Evolutionary conservation across 2,888 invertebrate genomes (phyloP).

Genomic region (Ophioninae sp.): DNA sequence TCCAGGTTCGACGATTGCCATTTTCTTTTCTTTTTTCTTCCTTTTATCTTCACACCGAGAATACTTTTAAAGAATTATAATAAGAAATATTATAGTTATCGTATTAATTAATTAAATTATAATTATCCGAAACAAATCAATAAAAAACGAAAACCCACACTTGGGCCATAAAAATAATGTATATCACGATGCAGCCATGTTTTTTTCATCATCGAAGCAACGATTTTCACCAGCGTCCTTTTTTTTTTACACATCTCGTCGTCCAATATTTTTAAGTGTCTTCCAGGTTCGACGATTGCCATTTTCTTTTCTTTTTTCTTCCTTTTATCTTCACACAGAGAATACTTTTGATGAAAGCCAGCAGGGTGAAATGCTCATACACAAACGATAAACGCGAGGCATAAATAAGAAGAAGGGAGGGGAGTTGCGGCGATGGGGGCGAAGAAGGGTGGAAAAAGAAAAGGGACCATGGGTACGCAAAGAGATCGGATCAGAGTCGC

Average conservation of each 20-base stretch:
- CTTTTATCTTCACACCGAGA: slow-evolving; percentile 41
- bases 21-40: slow-evolving; percentile 25
- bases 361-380: slow-evolving; percentile 54
- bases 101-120: too few relatives aligned
- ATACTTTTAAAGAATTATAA: too few relatives aligned
- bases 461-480: slow-evolving; percentile 46
- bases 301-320: slow-evolving; percentile 27
- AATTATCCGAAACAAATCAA: background rate
- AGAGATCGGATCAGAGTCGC: slow-evolving; percentile 64
- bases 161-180: background rate
- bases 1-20: slow-evolving; percentile 31
- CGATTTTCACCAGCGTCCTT: background rate
- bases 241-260: background rate
- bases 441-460: slow-evolving; percentile 50
- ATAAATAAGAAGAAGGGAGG: slow-evolving; percentile 59
- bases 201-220: background rate
- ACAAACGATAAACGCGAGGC: slow-evolving; percentile 64
- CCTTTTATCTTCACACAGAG: slow-evolving; percentile 40
- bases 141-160: background rate
- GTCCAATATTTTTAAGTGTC: slow-evolving; percentile 47
- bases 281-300: slow-evolving; percentile 33
- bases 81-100: too few relatives aligned
- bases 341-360: slow-evolving; percentile 45
- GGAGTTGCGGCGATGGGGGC: slow-evolving; percentile 56
- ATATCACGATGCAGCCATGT: background rate